Conservation (phyloP, 2,113 vertebrate genomes). For the Barbus barbus region DNA sequence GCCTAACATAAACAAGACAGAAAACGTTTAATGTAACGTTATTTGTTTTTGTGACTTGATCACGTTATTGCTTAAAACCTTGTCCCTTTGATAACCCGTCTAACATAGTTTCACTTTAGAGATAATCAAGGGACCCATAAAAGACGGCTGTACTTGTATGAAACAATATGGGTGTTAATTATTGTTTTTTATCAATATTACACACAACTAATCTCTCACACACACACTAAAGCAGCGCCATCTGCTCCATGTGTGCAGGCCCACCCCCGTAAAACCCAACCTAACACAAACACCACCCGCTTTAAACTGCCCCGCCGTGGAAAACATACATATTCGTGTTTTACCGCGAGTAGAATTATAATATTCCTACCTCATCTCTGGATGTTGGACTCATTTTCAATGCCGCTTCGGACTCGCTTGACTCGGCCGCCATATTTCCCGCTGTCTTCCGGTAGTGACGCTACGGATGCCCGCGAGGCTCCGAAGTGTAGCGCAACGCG, state of each 20-base stretch:
- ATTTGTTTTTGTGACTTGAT: not conserved
- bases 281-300: not conserved
- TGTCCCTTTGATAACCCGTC: not conserved
- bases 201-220: not conserved
- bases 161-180: not conserved
- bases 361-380: constrained; percentile 49
- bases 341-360: not conserved
- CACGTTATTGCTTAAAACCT: not conserved
- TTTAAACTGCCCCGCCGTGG: not conserved
- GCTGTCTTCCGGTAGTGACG: constrained; percentile 35
- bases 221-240: not conserved
- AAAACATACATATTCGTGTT: not conserved
- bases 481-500: constrained; percentile 11
- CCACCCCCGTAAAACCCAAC: not conserved
- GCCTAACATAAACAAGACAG: not conserved
- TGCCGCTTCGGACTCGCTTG: constrained; percentile 44
- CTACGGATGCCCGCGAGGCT: constrained; percentile 45
- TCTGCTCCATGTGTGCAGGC: constrained; percentile 17
- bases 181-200: no score
- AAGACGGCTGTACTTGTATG: not conserved
- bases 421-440: constrained; percentile 58
- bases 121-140: not conserved
- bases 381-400: constrained; percentile 33
- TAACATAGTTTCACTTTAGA: not conserved
- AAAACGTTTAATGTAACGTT: no score